phyloP scores from a whole-genome alignment of 2,797 vertebrate species.

The Oreochromis grahami region DNA sequence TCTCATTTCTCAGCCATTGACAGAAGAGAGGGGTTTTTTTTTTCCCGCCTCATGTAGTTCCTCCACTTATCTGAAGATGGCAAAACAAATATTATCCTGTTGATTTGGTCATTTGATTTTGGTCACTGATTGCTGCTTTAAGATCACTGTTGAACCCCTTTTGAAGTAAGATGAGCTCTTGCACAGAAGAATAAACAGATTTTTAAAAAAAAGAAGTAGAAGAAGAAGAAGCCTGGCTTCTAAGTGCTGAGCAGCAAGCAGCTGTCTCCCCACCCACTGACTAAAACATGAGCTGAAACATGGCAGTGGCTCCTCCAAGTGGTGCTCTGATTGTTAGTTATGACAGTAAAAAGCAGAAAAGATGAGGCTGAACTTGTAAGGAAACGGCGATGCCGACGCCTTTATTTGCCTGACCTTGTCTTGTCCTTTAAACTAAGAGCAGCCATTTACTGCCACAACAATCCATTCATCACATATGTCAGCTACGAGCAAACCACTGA shows the following conservation, averaged over 20 bases:
- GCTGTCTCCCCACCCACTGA: neutral
- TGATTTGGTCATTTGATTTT: constrained; percentile 36
- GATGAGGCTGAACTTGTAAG: neutral
- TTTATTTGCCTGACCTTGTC: constrained; percentile 25
- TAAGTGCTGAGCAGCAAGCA: neutral
- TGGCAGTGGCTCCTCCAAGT: constrained; percentile 56
- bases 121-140: constrained; percentile 13
- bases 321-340: constrained; percentile 8
- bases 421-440: constrained; percentile 9
- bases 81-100: constrained; percentile 16
- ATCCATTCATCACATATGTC: constrained; percentile 34
- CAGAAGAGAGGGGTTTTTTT: neutral
- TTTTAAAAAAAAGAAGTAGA: neutral
- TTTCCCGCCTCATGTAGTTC: neutral
- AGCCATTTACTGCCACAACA: neutral
- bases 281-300: neutral
- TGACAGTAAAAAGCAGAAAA: neutral
- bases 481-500: neutral
- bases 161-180: neutral
- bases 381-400: neutral
- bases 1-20: constrained; percentile 8
- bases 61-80: constrained; percentile 9
- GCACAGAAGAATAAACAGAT: neutral
- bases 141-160: neutral
- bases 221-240: neutral